Base-by-base conservation (phyloP, 2,797 vertebrate species). In the Acipenser ruthenus region DNA sequence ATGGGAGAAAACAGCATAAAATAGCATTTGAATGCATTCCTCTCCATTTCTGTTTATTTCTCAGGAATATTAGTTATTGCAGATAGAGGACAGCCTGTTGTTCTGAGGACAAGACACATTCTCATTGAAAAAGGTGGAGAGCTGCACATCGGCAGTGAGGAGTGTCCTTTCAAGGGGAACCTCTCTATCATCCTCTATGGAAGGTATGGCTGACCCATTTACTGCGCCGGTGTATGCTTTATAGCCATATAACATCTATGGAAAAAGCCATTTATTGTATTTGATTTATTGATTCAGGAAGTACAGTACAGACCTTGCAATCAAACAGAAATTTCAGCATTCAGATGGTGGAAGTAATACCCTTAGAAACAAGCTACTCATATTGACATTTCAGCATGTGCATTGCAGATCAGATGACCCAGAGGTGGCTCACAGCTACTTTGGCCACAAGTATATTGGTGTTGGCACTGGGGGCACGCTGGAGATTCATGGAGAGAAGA, bases 21-120 rank as follows among this genome's bases (percentile, higher is more conserved):
- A 37, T 37, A 37, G 23, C 23, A 37, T 37, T 37, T 37, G 23
- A 37, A 37, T 37, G 15, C 15, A 12, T 23, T 10, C 18, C 10
- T 67, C 55, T 49, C 53, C 60, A 13, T 50, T 37, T 56, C 15
- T 70, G 62, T 72, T 71, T 65, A 48, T 52, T 64, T 64, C 70
- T 58, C 73, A 99, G 95, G 96, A 68, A 96, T 93, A 75, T 82
- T 99, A 71, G 91, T 97, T 72, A 88, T 98, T 73, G 93, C 93
- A 60, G 94, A 98, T 10, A 82, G 84, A 0, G 77, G 68, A 6
- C 77, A 82, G 63, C 85, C 91, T 49, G 91, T 97, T 37, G 67
- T 90, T 15, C 79, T 98, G n/a, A 90, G 92, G 1, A 81, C 93
- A 4, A 92, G 93, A 74, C 89, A 94, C 55, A 93, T 98, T 70